phyloP scores from a whole-genome alignment of 2,797 vertebrate genomes.

The Erpetoichthys calabaricus region DNA sequence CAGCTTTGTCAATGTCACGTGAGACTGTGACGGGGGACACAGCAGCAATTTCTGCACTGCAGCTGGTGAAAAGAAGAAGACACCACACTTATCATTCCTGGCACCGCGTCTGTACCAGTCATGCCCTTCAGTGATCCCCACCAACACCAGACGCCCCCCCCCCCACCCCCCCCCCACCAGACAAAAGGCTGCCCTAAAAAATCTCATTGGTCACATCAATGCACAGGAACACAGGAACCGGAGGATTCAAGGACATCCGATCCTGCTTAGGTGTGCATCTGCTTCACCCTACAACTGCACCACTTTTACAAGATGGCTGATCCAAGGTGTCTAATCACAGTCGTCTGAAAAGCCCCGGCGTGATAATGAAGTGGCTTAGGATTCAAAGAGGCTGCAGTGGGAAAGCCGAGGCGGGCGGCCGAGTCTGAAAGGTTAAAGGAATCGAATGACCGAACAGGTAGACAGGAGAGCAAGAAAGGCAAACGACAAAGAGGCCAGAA shows the following conservation, averaged over 20 bases:
- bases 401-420: no score
- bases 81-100: slow-evolving; percentile 26
- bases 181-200: slow-evolving; percentile 14
- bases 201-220: slow-evolving; percentile 36
- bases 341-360: no score
- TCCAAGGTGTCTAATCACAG: no score
- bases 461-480: no score
- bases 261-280: not conserved
- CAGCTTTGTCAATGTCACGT: slow-evolving; percentile 53
- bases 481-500: no score
- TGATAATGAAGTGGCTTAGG: no score
- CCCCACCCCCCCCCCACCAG: slow-evolving; percentile 14
- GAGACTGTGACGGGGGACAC: slow-evolving; percentile 55
- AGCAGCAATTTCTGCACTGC: slow-evolving; percentile 63
- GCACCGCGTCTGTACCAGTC: slow-evolving; percentile 10
- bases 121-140: slow-evolving; percentile 7
- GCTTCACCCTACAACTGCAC: slow-evolving; percentile 7
- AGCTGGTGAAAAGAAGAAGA: slow-evolving; percentile 41
- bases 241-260: slow-evolving; percentile 12
- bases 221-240: slow-evolving; percentile 43
- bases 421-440: no score
- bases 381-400: no score
- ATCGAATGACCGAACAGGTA: no score
- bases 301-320: no score
- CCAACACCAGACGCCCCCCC: not conserved